Conservation (phyloP, 2,797 vertebrate species). For the Sciurus carolinensis region DNA sequence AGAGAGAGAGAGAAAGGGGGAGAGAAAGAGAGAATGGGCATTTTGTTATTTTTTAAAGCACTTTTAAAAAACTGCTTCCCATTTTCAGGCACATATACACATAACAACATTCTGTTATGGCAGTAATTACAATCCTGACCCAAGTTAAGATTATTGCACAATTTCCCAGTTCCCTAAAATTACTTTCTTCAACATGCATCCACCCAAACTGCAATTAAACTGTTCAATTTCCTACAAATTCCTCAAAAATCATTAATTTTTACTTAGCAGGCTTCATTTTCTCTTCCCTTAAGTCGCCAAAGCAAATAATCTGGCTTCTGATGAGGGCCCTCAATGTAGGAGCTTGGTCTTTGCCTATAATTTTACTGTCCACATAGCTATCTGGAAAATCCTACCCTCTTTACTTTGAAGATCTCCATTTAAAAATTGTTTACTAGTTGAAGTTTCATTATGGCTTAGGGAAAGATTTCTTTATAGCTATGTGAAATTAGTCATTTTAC, state of each 20-base stretch:
- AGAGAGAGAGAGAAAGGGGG: neutral
- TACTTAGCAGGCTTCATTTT: conserved; percentile 55
- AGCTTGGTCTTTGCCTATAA: neutral
- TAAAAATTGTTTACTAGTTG: neutral
- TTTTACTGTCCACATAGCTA: neutral
- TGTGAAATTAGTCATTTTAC: neutral
- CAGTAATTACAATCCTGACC: conserved; percentile 75
- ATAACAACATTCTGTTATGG: conserved; percentile 67
- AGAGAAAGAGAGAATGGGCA: conserved; percentile 43
- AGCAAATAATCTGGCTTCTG: neutral
- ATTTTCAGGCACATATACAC: conserved; percentile 76
- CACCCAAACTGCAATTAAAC: conserved; percentile 71
- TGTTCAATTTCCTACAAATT: conserved; percentile 62
- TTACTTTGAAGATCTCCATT: neutral
- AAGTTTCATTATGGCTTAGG: too few relatives aligned
- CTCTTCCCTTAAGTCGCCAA: conserved; percentile 31
- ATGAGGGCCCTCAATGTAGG: neutral
- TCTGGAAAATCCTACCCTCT: neutral
- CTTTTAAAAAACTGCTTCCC: conserved; percentile 69
- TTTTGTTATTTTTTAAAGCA: conserved; percentile 76
- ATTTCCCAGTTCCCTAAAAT: conserved; percentile 69
- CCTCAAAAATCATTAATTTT: conserved; percentile 69
- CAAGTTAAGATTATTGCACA: conserved; percentile 60
- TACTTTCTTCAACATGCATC: conserved; percentile 65
- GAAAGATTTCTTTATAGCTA: neutral